Evolutionary conservation across 2,888 invertebrate species (phyloP).

Genomic region (Reticulitermes lucifugus): DNA sequence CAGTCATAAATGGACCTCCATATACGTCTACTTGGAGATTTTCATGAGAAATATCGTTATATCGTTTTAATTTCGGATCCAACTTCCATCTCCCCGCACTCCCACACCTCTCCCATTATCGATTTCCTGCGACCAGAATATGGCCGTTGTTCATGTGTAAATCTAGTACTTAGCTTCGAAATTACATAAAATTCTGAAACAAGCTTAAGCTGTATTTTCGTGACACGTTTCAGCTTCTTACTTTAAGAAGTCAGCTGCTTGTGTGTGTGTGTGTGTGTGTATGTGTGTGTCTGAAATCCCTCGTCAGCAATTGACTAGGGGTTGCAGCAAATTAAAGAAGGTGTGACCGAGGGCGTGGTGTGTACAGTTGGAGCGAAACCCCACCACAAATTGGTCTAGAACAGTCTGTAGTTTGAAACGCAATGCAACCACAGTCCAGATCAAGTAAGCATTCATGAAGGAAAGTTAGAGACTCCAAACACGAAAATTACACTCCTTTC

Average conservation of each 20-base stretch:
- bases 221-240: not conserved
- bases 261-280: not conserved
- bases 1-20: too few relatives aligned
- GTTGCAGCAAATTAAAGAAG: slow-evolving; percentile 24
- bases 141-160: not conserved
- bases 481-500: too few relatives aligned
- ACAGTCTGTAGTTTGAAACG: not conserved
- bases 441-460: not conserved
- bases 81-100: not conserved
- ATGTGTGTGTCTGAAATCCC: not conserved
- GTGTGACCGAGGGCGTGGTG: not conserved
- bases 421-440: not conserved
- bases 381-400: slow-evolving; percentile 1
- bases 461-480: too few relatives aligned
- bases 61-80: not conserved
- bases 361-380: not conserved
- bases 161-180: not conserved
- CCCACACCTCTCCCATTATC: not conserved
- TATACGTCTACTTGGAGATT: not conserved
- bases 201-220: not conserved
- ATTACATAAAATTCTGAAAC: not conserved
- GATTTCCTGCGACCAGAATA: not conserved
- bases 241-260: not conserved
- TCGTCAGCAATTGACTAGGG: slow-evolving; percentile 4
- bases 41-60: not conserved